Evolutionary conservation across 1,140 invertebrate species (phyloP).

Genomic region (Drosophila tropicalis): DNA sequence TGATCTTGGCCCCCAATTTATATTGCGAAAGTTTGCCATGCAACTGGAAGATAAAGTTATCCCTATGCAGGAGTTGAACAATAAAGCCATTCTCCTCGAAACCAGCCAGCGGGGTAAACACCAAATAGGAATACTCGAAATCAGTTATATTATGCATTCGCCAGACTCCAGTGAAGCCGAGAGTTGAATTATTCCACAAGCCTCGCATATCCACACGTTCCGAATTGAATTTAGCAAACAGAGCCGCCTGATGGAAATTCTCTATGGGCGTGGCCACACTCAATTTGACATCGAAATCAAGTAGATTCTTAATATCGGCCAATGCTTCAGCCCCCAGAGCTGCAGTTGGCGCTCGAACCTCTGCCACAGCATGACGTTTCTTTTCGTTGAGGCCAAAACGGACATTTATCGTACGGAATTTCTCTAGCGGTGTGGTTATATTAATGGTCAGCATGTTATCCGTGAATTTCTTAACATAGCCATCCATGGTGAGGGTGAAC

Average conservation of each 20-base stretch:
- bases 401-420: constrained; percentile 86
- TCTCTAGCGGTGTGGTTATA: constrained; percentile 88
- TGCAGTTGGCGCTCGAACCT: constrained; percentile 87
- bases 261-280: constrained; percentile 89
- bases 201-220: constrained; percentile 87
- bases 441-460: constrained; percentile 88
- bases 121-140: constrained; percentile 90
- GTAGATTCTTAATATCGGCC: constrained; percentile 84
- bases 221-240: constrained; percentile 64
- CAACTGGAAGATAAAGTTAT: constrained; percentile 88
- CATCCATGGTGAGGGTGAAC: constrained; percentile 86
- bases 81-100: constrained; percentile 90
- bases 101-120: constrained; percentile 89
- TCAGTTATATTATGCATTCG: constrained; percentile 87
- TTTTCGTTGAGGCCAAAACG: constrained; percentile 88
- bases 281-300: constrained; percentile 88
- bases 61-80: constrained; percentile 85
- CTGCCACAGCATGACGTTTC: constrained; percentile 88
- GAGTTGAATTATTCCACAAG: constrained; percentile 89
- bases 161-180: constrained; percentile 91
- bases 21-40: constrained; percentile 87
- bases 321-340: constrained; percentile 88
- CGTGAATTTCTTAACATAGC: constrained; percentile 86
- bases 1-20: constrained; percentile 85
- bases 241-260: constrained; percentile 86